Percentiles rank a stretch among this genome's conserved stretches.
These are phyloP conservation scores for Petaurus breviceps DNA, from an alignment of 2,113 vertebrate genomes.

Conservation along the genomic window DNA sequence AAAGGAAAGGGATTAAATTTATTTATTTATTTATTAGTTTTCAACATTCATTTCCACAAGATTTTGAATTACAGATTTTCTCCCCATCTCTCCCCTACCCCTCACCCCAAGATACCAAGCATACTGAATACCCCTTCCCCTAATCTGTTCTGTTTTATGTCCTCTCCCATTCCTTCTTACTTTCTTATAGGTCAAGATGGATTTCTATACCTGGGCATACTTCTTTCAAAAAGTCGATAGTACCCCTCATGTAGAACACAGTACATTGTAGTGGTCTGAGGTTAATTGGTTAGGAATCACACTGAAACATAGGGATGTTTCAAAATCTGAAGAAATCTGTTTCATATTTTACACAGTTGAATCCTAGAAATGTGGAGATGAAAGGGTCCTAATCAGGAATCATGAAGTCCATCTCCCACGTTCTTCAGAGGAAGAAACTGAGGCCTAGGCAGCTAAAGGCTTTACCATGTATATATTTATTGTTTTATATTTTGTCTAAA, in stretches of 20 bases:
- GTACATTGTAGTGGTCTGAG: not conserved
- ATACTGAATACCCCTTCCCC: too few relatives aligned
- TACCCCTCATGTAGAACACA: not conserved
- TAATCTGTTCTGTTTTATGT: too few relatives aligned
- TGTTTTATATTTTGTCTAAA: not conserved
- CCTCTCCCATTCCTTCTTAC: too few relatives aligned
- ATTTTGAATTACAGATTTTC: too few relatives aligned
- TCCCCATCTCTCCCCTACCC: too few relatives aligned
- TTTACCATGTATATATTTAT: not conserved
- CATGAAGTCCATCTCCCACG: not conserved
- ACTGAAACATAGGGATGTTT: not conserved
- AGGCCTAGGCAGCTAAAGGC: not conserved
- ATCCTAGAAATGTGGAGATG: not conserved
- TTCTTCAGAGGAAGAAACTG: not conserved
- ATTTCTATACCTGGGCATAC: not conserved
- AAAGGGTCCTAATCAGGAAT: not conserved
- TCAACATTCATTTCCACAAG: too few relatives aligned
- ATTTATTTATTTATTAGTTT: too few relatives aligned
- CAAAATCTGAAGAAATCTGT: not conserved
- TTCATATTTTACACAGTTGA: not conserved
- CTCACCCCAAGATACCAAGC: too few relatives aligned
- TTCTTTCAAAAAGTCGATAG: not conserved
- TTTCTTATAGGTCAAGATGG: too few relatives aligned
- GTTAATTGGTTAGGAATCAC: not conserved
- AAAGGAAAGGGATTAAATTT: not conserved